Base-by-base conservation (phyloP, 2,797 vertebrate genomes). In the Vireo griseus region DNA sequence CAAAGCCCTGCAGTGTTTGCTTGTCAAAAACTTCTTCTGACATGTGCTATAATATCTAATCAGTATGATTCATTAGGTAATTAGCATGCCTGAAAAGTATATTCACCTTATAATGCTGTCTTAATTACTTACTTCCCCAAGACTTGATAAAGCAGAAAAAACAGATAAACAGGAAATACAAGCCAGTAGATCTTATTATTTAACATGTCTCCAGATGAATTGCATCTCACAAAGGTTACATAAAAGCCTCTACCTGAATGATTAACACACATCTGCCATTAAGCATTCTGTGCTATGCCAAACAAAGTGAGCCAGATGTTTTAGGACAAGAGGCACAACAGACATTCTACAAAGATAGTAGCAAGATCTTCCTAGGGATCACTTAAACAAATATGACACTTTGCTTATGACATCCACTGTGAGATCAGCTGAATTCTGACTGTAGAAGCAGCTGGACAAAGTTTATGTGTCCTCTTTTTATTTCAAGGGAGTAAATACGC, bases 41-140 rank as follows among this genome's bases (percentile, higher is more conserved):
- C 62, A 35, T 57, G 31, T 45, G 11, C 86, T 94, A 45, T 71
- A 57, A 77, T 42, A 17, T 57, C 39, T 92, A 92, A 93, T 78
- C 81, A 75, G 33, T 48, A 78, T 79, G 76, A 94, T 59, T 88
- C 90, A 94, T 91, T 72, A 86, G 54, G 37, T 78, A 84, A 93
- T 88, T 92, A 88, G 55, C 52, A 92, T 67, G 62, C 69, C 67
- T 92, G 67, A 90, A 97, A 95, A 94, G 86, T 57, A 78, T 33
- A 86, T 39, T 88, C 66, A 95, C 45, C 76, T 86, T 91, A 71
- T 86, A 85, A 77, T 18, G 18, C 58, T 94, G 40, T 59, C 79
- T 71, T 81, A 94, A 90, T 91, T 78, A 94, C 59, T 87, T 86
- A 94, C 63, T 96, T 95, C 76, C 73, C 44, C 45, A 75, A 75